Evolutionary conservation across 2,797 vertebrate genomes (phyloP).

Genomic region (Eidolon dupreanum): DNA sequence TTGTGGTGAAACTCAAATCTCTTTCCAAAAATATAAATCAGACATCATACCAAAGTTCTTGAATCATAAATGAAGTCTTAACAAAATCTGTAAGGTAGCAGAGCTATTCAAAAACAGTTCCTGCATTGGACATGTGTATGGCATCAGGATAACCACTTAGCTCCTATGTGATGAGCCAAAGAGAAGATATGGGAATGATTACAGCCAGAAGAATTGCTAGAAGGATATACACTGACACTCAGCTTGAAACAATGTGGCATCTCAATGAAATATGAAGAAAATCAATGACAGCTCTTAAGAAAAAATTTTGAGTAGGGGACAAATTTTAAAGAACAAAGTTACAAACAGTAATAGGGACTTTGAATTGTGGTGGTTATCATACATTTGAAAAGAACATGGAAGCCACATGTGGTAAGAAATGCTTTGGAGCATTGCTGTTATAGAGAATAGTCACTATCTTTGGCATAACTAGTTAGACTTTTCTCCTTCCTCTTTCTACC

Average conservation of each 20-base stretch:
- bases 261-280: not conserved
- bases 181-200: not conserved
- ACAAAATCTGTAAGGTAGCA: not conserved
- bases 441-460: not conserved
- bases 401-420: slow-evolving; percentile 9
- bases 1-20: not conserved
- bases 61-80: slow-evolving; percentile 7
- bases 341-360: not conserved
- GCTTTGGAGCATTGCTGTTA: not conserved
- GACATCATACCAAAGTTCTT: not conserved
- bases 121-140: not conserved
- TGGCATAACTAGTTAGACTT: not conserved
- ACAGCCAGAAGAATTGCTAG: not conserved
- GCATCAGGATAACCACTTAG: not conserved
- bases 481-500: not conserved
- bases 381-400: slow-evolving; percentile 3
- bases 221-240: not conserved
- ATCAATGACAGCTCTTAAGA: not conserved
- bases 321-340: slow-evolving; percentile 13
- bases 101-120: not conserved
- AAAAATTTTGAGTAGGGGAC: not conserved
- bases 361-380: not conserved
- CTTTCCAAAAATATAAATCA: not conserved
- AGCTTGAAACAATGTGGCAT: not conserved
- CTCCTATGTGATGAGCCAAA: not conserved